Conservation (phyloP, 2,888 invertebrate genomes). For the Apamea sordens region DNA sequence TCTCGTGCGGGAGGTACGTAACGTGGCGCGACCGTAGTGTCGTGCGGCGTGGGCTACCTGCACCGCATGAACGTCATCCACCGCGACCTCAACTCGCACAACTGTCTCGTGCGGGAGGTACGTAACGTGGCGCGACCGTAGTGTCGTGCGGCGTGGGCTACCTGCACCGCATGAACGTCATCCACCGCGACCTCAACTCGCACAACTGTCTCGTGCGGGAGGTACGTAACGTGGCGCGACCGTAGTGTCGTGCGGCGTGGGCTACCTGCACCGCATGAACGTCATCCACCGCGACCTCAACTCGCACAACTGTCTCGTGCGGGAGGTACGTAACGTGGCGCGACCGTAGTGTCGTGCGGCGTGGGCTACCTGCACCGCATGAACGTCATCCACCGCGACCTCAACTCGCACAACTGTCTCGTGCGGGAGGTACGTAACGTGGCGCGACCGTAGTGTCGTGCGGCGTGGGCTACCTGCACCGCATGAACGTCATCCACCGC, state of each 20-base stretch:
- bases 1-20: conserved; percentile 93
- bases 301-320: conserved; percentile 98
- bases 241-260: conserved; percentile 98
- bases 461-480: conserved; percentile 98
- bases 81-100: conserved; percentile 98
- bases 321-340: conserved; percentile 94
- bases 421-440: conserved; percentile 93
- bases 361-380: conserved; percentile 98
- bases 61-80: conserved; percentile 99
- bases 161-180: conserved; percentile 98
- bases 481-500: conserved; percentile 98
- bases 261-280: conserved; percentile 98
- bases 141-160: conserved; percentile 98
- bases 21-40: conserved; percentile 96
- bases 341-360: conserved; percentile 96
- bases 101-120: conserved; percentile 95
- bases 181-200: conserved; percentile 98
- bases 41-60: conserved; percentile 97
- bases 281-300: conserved; percentile 98
- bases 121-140: conserved; percentile 94
- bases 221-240: conserved; percentile 93
- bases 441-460: conserved; percentile 96
- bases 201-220: conserved; percentile 98
- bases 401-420: conserved; percentile 98
- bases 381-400: conserved; percentile 98